Percentiles rank a stretch among this genome's conserved stretches.
Conservation (phyloP, 35 echinoderm and acorn worm species). For the Lytechinus variegatus region DNA sequence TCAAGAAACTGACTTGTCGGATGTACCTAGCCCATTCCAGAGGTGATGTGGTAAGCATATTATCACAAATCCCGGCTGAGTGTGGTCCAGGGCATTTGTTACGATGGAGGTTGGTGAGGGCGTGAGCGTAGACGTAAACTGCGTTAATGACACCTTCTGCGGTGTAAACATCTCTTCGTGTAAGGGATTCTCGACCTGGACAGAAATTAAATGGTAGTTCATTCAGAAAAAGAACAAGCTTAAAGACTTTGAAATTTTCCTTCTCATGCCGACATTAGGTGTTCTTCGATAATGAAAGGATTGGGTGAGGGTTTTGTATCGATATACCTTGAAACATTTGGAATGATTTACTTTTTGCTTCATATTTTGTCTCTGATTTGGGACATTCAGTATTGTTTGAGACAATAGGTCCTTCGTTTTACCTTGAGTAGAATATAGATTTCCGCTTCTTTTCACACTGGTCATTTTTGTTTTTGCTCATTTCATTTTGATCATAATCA, state of each 20-base stretch:
- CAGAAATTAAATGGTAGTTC: neutral
- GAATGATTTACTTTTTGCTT: too few relatives aligned
- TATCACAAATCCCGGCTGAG: neutral
- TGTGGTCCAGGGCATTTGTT: neutral
- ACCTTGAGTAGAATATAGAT: too few relatives aligned
- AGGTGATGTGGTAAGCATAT: neutral
- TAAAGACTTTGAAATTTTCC: neutral
- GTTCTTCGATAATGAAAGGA: too few relatives aligned
- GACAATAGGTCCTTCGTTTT: too few relatives aligned
- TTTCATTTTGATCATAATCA: too few relatives aligned
- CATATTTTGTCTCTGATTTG: too few relatives aligned
- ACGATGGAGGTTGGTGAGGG: conserved; percentile 14
- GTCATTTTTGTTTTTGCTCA: too few relatives aligned
- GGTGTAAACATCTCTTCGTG: conserved; percentile 9
- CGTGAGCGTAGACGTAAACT: conserved; percentile 44
- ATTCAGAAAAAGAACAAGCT: neutral
- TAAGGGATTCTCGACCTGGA: conserved; percentile 34
- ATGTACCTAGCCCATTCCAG: conserved; percentile 35
- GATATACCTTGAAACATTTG: too few relatives aligned
- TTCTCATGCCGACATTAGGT: too few relatives aligned
- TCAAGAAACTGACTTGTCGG: conserved; percentile 29
- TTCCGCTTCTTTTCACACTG: too few relatives aligned
- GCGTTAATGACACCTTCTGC: conserved; percentile 46
- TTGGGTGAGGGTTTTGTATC: too few relatives aligned
- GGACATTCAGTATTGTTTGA: too few relatives aligned